Conservation (phyloP, 1,140 invertebrate genomes). For the Pseudomyrmex gracilis region DNA sequence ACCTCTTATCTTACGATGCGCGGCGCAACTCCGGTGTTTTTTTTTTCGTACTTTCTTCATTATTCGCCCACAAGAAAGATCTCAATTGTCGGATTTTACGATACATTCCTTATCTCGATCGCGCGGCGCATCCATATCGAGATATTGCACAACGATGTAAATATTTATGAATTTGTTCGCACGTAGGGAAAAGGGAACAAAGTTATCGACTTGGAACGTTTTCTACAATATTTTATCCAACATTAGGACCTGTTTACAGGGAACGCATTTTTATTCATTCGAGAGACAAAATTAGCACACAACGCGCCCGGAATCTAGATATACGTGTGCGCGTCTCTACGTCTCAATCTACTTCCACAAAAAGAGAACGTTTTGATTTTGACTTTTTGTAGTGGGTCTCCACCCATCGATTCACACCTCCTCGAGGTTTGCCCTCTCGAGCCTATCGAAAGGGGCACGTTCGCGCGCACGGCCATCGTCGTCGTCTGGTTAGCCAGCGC, state of each 20-base stretch:
- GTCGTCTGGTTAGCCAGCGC: slow-evolving; percentile 59
- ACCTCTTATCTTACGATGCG: slow-evolving; percentile 63
- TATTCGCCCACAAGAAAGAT: slow-evolving; percentile 22
- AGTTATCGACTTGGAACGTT: neutral
- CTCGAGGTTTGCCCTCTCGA: slow-evolving; percentile 42
- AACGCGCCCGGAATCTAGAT: neutral
- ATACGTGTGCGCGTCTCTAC: neutral
- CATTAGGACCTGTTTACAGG: too few relatives aligned
- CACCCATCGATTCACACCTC: slow-evolving; percentile 68
- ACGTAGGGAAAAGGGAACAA: neutral
- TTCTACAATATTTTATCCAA: too few relatives aligned
- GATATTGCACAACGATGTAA: slow-evolving; percentile 5
- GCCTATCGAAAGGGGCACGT: slow-evolving; percentile 54
- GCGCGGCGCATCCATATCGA: neutral
- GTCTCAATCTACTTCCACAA: slow-evolving; percentile 38
- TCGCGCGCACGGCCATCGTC: slow-evolving; percentile 52
- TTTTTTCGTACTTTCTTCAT: slow-evolving; percentile 6
- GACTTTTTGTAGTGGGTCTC: slow-evolving; percentile 44
- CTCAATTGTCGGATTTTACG: slow-evolving; percentile 57
- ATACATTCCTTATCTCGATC: slow-evolving; percentile 42
- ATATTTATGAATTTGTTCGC: slow-evolving; percentile 38
- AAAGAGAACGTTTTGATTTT: slow-evolving; percentile 32
- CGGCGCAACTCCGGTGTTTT: slow-evolving; percentile 30
- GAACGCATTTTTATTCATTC: neutral
- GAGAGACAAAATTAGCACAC: neutral